Percentiles rank a stretch among this genome's conserved stretches.
phyloP scores from a whole-genome alignment of 2,797 vertebrate species.

The Pipistrellus nathusii region DNA sequence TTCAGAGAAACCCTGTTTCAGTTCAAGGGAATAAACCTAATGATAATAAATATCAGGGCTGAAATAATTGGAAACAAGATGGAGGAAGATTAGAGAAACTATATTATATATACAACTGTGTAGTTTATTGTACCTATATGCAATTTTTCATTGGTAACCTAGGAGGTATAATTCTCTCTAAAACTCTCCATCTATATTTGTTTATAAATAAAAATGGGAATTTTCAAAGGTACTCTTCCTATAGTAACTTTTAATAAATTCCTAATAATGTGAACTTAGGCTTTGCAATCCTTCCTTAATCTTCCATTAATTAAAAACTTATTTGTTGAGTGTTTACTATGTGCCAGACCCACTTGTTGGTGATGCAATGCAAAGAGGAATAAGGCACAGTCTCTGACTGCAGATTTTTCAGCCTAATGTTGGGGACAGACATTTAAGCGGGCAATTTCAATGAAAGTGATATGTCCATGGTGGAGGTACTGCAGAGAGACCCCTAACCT shows the following conservation, averaged over 20 bases:
- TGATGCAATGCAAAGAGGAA: neutral
- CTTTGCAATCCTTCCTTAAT: neutral
- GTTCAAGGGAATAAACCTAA: neutral
- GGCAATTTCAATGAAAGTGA: neutral
- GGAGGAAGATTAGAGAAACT: conserved; percentile 5
- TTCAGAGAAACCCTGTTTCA: conserved; percentile 30
- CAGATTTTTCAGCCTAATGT: neutral
- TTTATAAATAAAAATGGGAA: conserved; percentile 39
- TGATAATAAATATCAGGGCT: neutral
- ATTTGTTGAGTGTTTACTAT: conserved; percentile 6
- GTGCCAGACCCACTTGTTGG: neutral
- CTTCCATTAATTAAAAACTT: neutral
- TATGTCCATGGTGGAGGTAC: neutral
- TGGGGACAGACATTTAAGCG: neutral
- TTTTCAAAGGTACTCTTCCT: conserved; percentile 37
- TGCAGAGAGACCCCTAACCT: neutral
- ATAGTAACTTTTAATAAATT: conserved; percentile 18
- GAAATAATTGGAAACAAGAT: neutral
- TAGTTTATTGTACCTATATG: neutral
- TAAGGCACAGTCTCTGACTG: neutral
- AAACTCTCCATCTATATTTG: conserved; percentile 2
- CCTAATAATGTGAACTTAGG: neutral
- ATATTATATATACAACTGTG: neutral
- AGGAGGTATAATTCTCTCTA: neutral
- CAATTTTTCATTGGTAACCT: neutral